phyloP scores from a whole-genome alignment of 2,888 invertebrate genomes.

The Pyrgus malvae region DNA sequence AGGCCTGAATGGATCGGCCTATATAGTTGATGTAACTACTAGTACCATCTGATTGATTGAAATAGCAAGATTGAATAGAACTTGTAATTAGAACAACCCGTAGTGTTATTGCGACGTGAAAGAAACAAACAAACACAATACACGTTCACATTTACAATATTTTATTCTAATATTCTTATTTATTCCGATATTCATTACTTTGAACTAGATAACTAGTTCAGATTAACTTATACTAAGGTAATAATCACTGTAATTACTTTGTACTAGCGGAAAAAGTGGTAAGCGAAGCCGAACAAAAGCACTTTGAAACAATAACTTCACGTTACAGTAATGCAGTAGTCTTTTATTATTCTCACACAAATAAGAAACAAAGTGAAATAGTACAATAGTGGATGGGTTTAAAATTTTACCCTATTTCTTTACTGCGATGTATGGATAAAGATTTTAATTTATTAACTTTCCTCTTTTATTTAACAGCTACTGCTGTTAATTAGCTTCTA shows the following conservation, averaged over 20 bases:
- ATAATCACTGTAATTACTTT: not conserved
- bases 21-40: too few relatives aligned
- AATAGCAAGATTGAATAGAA: too few relatives aligned
- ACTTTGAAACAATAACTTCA: slow-evolving; percentile 15
- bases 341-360: slow-evolving; percentile 23
- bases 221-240: not conserved
- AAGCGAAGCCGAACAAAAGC: slow-evolving; percentile 17
- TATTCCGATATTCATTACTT: too few relatives aligned
- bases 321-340: slow-evolving; percentile 17
- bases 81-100: too few relatives aligned
- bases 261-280: not conserved
- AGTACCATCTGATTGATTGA: too few relatives aligned
- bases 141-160: too few relatives aligned
- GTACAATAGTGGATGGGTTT: slow-evolving; percentile 21
- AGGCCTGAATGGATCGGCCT: too few relatives aligned
- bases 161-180: too few relatives aligned
- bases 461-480: not conserved
- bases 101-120: too few relatives aligned
- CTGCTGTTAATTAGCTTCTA: too few relatives aligned
- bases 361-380: slow-evolving; percentile 19
- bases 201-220: too few relatives aligned
- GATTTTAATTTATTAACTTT: not conserved
- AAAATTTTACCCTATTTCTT: slow-evolving; percentile 23
- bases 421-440: not conserved
- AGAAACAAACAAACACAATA: too few relatives aligned